Evolutionary conservation across 1,140 invertebrate genomes (phyloP).

Genomic region (Mercenaria mercenaria): DNA sequence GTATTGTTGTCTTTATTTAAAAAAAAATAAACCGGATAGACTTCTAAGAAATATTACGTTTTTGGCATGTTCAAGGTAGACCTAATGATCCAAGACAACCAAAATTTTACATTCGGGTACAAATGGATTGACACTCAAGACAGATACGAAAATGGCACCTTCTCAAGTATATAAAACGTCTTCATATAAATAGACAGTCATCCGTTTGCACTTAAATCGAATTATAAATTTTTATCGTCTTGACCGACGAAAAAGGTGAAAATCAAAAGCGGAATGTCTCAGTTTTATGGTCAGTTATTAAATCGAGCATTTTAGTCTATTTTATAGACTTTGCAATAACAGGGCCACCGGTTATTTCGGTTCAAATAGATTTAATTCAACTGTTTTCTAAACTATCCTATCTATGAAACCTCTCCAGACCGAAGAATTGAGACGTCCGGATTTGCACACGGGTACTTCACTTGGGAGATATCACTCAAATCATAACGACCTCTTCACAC

Average conservation of each 20-base stretch:
- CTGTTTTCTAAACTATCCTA: background rate
- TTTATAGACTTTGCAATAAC: constrained; percentile 8
- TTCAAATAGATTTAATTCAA: constrained; percentile 12
- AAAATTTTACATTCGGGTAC: too few species aligned
- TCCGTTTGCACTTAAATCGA: background rate
- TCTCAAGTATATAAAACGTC: too few species aligned
- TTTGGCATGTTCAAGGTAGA: too few species aligned
- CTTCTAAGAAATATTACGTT: too few species aligned
- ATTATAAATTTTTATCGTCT: constrained; percentile 10
- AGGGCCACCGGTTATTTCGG: constrained; percentile 9
- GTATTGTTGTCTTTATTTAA: too few species aligned
- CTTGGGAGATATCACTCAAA: background rate
- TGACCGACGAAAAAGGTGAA: constrained; percentile 29
- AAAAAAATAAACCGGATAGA: too few species aligned
- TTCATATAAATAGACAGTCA: background rate
- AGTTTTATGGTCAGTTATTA: constrained; percentile 33
- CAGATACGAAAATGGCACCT: too few species aligned
- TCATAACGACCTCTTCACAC: background rate
- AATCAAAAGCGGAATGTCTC: constrained; percentile 28
- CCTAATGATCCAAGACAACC: too few species aligned
- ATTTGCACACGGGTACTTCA: background rate
- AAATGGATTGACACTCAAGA: too few species aligned
- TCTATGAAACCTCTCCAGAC: constrained; percentile 6
- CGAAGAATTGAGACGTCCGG: background rate
- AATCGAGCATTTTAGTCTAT: background rate